Percentiles rank a stretch among this genome's conserved stretches.
These are phyloP conservation scores for Tachina lurida DNA, from an alignment of 2,888 invertebrate genomes.

Conservation along the genomic window DNA sequence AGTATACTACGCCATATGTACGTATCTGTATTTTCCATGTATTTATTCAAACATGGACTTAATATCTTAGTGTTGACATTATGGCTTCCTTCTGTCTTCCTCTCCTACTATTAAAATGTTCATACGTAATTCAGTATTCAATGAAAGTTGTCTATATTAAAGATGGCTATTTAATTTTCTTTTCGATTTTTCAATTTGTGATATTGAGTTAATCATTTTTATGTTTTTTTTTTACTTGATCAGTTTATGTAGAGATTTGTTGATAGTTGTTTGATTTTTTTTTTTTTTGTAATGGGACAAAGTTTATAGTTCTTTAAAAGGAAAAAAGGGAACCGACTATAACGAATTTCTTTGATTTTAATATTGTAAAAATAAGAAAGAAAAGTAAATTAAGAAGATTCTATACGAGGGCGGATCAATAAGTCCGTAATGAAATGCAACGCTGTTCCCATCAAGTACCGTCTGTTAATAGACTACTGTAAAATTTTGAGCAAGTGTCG, in stretches of 20 bases:
- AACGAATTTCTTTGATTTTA: too few relatives aligned
- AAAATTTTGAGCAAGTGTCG: too few relatives aligned
- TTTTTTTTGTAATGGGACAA: not conserved
- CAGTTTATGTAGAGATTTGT: not conserved
- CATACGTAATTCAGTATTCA: not conserved
- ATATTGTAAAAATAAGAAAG: too few relatives aligned
- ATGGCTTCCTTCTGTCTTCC: constrained; percentile 1
- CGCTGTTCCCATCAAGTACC: too few relatives aligned
- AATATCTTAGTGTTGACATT: constrained; percentile 55
- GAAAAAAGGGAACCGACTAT: too few relatives aligned
- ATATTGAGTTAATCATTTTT: constrained; percentile 48
- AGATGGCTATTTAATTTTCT: not conserved
- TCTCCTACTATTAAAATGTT: not conserved
- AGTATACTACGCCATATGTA: constrained; percentile 7
- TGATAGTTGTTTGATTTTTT: not conserved
- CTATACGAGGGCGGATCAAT: too few relatives aligned
- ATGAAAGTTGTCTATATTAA: constrained; percentile 4
- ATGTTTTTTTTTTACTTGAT: not conserved
- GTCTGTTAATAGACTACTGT: too few relatives aligned
- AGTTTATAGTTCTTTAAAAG: too few relatives aligned
- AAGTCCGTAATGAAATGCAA: too few relatives aligned
- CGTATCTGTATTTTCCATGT: not conserved
- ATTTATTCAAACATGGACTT: constrained; percentile 38
- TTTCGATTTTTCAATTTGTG: constrained; percentile 53
- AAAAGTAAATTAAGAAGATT: too few relatives aligned